Conservation (phyloP, 2,113 vertebrate species). For the Xiphophorus maculatus region DNA sequence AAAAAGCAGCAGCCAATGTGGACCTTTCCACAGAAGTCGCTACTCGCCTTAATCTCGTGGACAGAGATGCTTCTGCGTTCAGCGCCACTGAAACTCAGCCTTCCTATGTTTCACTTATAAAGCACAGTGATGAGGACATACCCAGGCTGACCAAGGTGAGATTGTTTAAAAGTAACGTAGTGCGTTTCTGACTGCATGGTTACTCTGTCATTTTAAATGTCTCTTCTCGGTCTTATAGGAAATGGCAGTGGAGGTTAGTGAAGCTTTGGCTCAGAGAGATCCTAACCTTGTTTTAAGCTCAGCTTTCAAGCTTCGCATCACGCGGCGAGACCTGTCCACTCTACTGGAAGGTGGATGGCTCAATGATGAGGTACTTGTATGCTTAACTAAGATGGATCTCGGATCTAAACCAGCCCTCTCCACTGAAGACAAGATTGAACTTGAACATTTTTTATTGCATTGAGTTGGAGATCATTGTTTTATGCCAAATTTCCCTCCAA, state of each 20-base stretch:
- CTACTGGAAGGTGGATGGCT: constrained; percentile 87
- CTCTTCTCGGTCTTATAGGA: constrained; percentile 74
- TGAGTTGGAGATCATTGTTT: not conserved
- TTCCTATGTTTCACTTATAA: constrained; percentile 61
- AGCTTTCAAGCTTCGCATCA: constrained; percentile 89
- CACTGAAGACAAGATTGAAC: not conserved
- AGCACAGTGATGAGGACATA: constrained; percentile 77
- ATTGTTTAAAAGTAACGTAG: not conserved
- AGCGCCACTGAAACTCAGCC: constrained; percentile 52
- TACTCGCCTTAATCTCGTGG: constrained; percentile 82
- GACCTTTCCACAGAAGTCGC: constrained; percentile 88
- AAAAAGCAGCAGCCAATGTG: constrained; percentile 77
- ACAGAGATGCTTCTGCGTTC: constrained; percentile 69
- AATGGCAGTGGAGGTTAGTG: constrained; percentile 85
- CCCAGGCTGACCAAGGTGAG: constrained; percentile 80
- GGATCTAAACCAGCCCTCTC: not conserved
- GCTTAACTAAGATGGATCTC: not conserved
- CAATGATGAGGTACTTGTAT: constrained; percentile 86
- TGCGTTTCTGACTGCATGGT: no score
- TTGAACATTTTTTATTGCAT: no score
- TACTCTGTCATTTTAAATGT: not conserved
- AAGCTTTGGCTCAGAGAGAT: constrained; percentile 78
- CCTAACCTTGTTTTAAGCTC: constrained; percentile 85
- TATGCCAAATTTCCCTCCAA: constrained; percentile 17
- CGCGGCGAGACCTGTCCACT: constrained; percentile 87